phyloP scores from a whole-genome alignment of 2,113 vertebrate genomes.

The Eolophus roseicapilla region DNA sequence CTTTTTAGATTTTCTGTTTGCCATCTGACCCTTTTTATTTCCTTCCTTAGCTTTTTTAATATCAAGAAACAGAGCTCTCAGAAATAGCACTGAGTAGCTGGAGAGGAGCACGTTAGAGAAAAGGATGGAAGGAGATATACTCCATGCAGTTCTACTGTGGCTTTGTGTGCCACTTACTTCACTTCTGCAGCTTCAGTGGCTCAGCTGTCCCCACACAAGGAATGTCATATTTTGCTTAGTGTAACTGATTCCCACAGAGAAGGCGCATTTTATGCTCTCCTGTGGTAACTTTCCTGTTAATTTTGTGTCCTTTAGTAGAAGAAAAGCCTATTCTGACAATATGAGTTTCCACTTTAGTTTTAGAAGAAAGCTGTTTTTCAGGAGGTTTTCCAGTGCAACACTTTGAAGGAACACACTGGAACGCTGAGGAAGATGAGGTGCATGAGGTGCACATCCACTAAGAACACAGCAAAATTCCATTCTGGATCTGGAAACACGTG shows the following conservation, averaged over 20 bases:
- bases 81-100: neutral
- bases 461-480: neutral
- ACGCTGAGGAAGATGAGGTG: neutral
- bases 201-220: neutral
- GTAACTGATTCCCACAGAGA: neutral
- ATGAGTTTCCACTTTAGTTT: neutral
- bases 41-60: neutral
- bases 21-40: neutral
- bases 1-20: neutral
- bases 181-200: neutral
- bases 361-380: neutral
- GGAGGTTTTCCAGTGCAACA: neutral
- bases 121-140: neutral
- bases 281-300: neutral
- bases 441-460: neutral
- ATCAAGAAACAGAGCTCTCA: neutral
- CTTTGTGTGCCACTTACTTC: neutral
- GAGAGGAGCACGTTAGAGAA: neutral
- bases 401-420: neutral
- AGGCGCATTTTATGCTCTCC: neutral
- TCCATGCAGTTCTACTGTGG: neutral
- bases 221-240: neutral
- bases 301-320: neutral
- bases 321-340: neutral
- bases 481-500: neutral